A percentile compares a stretch with the other conserved stretches of the same genome.
Conservation (phyloP, 1,140 invertebrate genomes). For the Batillaria attramentaria region DNA sequence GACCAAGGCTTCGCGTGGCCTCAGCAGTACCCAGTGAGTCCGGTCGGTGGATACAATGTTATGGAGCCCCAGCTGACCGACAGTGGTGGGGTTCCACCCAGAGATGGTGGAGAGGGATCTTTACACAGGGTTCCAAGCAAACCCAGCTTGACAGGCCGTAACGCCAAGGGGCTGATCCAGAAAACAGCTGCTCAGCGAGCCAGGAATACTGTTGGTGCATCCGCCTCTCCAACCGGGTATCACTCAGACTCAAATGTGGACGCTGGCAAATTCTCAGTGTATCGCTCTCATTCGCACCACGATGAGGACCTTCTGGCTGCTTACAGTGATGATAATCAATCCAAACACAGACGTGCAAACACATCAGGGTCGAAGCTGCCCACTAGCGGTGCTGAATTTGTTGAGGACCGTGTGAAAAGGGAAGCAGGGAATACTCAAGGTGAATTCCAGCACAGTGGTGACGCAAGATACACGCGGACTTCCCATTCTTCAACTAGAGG, state of each 20-base stretch:
- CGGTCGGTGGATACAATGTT: not conserved
- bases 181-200: slow-evolving; percentile 25
- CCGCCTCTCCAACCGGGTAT: slow-evolving; percentile 35
- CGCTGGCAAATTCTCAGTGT: too few relatives aligned
- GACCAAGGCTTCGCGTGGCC: not conserved
- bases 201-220: slow-evolving; percentile 31
- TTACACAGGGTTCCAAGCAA: not conserved
- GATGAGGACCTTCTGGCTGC: too few relatives aligned
- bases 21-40: not conserved
- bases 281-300: too few relatives aligned
- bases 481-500: too few relatives aligned
- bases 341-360: slow-evolving; percentile 7
- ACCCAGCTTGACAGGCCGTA: not conserved
- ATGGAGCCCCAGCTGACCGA: too few relatives aligned
- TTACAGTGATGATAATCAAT: too few relatives aligned
- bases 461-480: too few relatives aligned
- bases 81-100: not conserved
- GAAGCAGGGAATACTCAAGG: too few relatives aligned
- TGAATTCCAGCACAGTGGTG: too few relatives aligned
- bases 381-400: not conserved
- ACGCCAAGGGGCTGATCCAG: slow-evolving; percentile 16
- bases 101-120: not conserved
- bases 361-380: not conserved
- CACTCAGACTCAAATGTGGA: slow-evolving; percentile 8
- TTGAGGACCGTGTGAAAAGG: too few relatives aligned